Base-by-base conservation (phyloP, 1,140 invertebrate genomes). In the Drosophila takahashii region DNA sequence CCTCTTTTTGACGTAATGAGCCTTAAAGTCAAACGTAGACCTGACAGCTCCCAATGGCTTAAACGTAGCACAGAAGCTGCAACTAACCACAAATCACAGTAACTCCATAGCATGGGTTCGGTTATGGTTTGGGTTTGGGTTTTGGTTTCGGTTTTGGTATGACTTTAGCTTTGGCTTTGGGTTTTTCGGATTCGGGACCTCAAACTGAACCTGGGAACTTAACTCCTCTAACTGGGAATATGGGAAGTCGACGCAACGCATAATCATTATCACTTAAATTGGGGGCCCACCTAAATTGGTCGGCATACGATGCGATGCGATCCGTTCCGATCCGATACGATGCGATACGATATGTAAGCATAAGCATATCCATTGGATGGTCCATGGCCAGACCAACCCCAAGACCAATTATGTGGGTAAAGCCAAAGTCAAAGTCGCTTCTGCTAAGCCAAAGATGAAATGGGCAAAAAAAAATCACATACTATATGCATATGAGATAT, bases 201-300 rank as follows among this genome's bases (percentile, higher is more conserved):
- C 22, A 22, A 9, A 7, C 29, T 9, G 29, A 32, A 32, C 29
- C 29, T 32, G 16, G 37, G 44, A 69, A 36, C 32, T 60, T 37
- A 61, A 22, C 32, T 66, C 70, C 70, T 74, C 70, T 74, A 79
- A 77, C 53, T 44, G 45, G 56, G 54, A 70, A 70, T 67, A 78
- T 75, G 79, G 75, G 64, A 83, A 75, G 79, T 75, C 59, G 69
- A 72, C 51, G 81, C 66, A 85, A 85, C 77, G 81, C 81, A 85
- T 85, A 85, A 85, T 85, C 81, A 85, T 85, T 85, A 85, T 85
- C 81, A 81, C 81, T 86, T 60, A 85, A 85, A 85, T 85, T 85
- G 81, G 77, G 81, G 81, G 61, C 74, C 70, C 77, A 54, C 64
- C 65, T 65, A 60, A 65, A 60, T 70, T 79, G 77, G 61, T 59